These are phyloP conservation scores for Macrosteles quadrilineatus DNA, from an alignment of 1,140 invertebrate species.

Conservation along the genomic window DNA sequence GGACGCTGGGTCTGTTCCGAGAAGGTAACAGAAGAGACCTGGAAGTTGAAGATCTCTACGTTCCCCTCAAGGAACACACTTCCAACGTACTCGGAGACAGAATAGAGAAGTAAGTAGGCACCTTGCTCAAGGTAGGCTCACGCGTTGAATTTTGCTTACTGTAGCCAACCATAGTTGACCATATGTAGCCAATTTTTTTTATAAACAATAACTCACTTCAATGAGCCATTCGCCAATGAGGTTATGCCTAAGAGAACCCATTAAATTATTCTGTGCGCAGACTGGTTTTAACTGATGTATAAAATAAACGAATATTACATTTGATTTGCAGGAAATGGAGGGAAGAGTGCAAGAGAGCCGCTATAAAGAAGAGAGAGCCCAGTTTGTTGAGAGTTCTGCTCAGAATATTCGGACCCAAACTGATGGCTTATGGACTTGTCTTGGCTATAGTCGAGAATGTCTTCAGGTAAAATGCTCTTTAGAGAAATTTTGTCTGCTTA, in stretches of 20 bases:
- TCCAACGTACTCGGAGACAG: conserved; percentile 58
- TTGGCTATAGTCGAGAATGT: conserved; percentile 56
- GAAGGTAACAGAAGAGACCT: conserved; percentile 38
- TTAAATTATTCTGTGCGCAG: no score
- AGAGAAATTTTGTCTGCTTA: neutral
- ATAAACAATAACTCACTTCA: no score
- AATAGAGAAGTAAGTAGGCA: conserved; percentile 50
- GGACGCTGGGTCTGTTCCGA: conserved; percentile 34
- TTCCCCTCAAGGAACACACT: conserved; percentile 63
- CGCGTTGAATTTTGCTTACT: no score
- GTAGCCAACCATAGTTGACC: no score
- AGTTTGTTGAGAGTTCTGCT: conserved; percentile 57
- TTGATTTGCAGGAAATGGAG: conserved; percentile 40
- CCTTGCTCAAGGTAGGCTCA: no score
- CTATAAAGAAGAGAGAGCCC: conserved; percentile 49
- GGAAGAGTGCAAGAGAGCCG: conserved; percentile 43
- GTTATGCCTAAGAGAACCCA: no score
- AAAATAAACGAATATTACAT: no score
- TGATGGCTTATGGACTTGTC: conserved; percentile 55
- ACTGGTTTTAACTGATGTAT: no score
- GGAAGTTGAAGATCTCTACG: conserved; percentile 61
- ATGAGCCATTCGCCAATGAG: no score
- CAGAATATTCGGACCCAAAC: conserved; percentile 55
- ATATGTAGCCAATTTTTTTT: no score
- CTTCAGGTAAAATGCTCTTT: conserved; percentile 48